phyloP scores from a whole-genome alignment of 2,797 vertebrate species.

The Catharus ustulatus region DNA sequence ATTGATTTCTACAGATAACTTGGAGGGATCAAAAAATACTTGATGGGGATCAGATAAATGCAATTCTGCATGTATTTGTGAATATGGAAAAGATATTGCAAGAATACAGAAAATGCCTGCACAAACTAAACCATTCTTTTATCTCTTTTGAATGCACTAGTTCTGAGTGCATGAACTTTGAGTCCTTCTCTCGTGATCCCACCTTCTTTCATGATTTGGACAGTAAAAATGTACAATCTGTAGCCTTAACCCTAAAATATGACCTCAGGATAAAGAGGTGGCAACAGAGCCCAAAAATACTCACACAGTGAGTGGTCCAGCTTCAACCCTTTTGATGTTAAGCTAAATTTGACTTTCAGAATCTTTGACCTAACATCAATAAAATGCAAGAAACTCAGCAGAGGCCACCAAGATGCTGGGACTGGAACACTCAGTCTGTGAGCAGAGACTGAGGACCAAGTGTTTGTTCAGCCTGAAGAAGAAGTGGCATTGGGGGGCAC shows the following conservation, averaged over 20 bases:
- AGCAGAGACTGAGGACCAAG: neutral
- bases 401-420: neutral
- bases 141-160: neutral
- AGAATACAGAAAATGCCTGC: neutral
- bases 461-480: neutral
- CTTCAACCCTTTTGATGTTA: neutral
- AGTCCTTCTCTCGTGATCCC: neutral
- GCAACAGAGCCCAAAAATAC: neutral
- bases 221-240: neutral
- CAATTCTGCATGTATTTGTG: neutral
- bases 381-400: neutral
- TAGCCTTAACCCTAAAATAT: neutral
- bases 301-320: neutral
- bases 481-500: rapidly evolving
- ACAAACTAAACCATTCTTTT: rapidly evolving
- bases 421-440: neutral
- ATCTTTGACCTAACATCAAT: neutral
- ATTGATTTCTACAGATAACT: neutral
- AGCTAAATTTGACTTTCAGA: neutral
- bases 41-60: neutral
- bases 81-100: neutral
- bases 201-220: neutral
- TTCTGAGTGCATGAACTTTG: neutral
- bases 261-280: neutral
- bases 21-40: neutral